phyloP scores from a whole-genome alignment of 2,888 invertebrate species.

The Arrhopalites spinosus region DNA sequence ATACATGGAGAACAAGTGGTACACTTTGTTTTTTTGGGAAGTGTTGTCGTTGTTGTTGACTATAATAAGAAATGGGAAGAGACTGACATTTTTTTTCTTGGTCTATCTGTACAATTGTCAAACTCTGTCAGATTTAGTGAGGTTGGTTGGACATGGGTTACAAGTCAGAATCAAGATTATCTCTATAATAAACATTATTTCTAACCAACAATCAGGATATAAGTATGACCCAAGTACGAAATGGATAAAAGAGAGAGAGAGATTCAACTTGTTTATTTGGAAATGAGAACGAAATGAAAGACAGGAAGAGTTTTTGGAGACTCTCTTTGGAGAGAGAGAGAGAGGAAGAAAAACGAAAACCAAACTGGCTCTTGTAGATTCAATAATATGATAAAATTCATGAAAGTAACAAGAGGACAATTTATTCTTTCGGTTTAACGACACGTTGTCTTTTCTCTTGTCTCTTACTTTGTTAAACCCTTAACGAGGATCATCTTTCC shows the following conservation, averaged over 20 bases:
- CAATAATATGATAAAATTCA: constrained; percentile 34
- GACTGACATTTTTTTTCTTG: no score
- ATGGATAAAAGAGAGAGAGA: neutral
- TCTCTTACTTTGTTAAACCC: constrained; percentile 28
- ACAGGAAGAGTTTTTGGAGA: constrained; percentile 23
- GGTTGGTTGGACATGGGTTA: neutral
- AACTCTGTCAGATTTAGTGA: neutral
- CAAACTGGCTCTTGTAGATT: constrained; percentile 31
- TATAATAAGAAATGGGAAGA: no score
- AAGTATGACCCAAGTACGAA: neutral
- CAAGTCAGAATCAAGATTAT: no score
- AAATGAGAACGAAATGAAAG: neutral
- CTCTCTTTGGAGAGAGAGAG: neutral
- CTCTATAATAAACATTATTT: no score
- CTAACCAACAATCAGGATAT: no score
- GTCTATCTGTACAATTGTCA: neutral
- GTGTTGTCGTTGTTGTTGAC: neutral
- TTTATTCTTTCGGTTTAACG: constrained; percentile 26
- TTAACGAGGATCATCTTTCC: constrained; percentile 33
- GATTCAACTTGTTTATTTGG: constrained; percentile 3
- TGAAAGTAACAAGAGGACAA: constrained; percentile 31
- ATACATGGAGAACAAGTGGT: constrained; percentile 15
- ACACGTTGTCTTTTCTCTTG: constrained; percentile 6
- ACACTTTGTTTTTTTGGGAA: neutral
- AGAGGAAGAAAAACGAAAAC: constrained; percentile 9